Conservation (phyloP, 2,113 vertebrate species). For the Heterochromis multidens region DNA sequence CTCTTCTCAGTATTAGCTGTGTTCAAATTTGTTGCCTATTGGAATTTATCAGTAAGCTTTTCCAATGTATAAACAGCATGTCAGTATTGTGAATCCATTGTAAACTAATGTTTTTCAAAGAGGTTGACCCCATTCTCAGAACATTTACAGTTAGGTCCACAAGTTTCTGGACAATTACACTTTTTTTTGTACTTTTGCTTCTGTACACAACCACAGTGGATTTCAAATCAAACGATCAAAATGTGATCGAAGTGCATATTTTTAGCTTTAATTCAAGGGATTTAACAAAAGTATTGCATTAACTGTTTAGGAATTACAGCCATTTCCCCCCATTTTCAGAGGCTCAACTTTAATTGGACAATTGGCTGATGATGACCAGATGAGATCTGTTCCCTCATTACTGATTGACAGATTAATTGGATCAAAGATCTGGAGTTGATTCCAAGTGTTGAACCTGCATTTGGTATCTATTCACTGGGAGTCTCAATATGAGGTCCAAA, state of each 20-base stretch:
- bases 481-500: too few species aligned
- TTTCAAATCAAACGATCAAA: not conserved
- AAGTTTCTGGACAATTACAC: too few species aligned
- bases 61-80: not conserved
- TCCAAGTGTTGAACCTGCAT: too few species aligned
- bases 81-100: not conserved
- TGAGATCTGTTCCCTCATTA: too few species aligned
- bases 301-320: fast-evolving
- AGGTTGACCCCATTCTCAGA: not conserved
- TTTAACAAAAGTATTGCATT: not conserved
- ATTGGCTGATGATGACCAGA: too few species aligned
- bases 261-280: not conserved
- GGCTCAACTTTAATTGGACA: too few species aligned
- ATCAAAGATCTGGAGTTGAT: too few species aligned
- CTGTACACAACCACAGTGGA: not conserved
- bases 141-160: not conserved
- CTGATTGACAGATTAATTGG: too few species aligned
- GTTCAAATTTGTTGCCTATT: not conserved
- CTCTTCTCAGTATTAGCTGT: not conserved
- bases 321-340: too few species aligned
- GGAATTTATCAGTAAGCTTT: not conserved
- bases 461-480: too few species aligned
- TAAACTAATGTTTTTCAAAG: not conserved
- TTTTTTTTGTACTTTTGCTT: not conserved
- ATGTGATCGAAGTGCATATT: not conserved